These are phyloP conservation scores for Falco punctatus DNA, from an alignment of 2,113 vertebrate genomes.

Conservation along the genomic window DNA sequence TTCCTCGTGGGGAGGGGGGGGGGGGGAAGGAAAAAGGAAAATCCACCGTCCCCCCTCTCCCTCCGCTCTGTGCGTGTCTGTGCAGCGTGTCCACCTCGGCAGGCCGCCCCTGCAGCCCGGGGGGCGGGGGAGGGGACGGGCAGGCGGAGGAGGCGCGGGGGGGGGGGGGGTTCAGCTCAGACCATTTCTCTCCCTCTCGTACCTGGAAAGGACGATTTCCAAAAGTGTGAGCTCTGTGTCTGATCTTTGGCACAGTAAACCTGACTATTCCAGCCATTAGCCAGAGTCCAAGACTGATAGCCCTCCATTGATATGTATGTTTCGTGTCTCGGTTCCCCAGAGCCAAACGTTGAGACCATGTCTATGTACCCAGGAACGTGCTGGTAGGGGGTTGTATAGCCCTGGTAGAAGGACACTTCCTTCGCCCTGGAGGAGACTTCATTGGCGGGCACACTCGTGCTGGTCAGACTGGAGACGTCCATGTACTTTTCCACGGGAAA, in stretches of 20 bases:
- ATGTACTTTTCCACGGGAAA: constrained; percentile 85
- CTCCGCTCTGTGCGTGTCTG: not conserved
- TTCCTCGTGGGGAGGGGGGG: not conserved
- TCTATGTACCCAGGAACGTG: constrained; percentile 86
- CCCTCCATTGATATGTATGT: constrained; percentile 84
- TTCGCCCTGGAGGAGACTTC: constrained; percentile 80
- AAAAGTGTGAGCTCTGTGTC: constrained; percentile 83
- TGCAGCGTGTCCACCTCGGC: not conserved
- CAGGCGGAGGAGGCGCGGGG: not conserved
- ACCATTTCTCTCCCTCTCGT: constrained; percentile 56
- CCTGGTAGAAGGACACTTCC: constrained; percentile 85
- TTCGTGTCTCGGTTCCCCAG: constrained; percentile 82
- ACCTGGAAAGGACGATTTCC: constrained; percentile 89
- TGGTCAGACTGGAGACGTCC: constrained; percentile 83
- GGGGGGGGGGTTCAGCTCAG: constrained; percentile 59
- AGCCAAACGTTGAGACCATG: constrained; percentile 83
- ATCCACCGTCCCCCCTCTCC: not conserved
- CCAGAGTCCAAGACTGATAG: constrained; percentile 86
- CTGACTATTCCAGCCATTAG: constrained; percentile 87
- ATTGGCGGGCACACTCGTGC: constrained; percentile 77
- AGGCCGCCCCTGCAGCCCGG: constrained; percentile 7
- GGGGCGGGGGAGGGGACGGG: constrained; percentile 21
- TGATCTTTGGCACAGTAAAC: constrained; percentile 87
- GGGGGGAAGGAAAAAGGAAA: not conserved
- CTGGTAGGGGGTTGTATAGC: constrained; percentile 82